Evolutionary conservation across 2,113 vertebrate species (phyloP), one percentile per base, ranked within the genome.

Genomic region (Antennarius striatus): DNA sequence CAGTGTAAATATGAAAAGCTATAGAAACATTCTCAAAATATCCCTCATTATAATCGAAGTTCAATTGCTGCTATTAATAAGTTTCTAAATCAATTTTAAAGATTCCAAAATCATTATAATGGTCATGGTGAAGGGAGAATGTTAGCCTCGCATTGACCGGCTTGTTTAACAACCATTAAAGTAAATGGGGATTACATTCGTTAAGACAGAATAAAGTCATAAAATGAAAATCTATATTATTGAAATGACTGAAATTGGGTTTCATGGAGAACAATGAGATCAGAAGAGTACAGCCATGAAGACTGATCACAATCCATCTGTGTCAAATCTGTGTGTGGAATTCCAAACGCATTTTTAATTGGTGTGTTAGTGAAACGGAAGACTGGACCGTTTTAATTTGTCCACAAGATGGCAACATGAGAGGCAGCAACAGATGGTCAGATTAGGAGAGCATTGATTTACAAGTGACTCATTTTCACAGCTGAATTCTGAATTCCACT

Each of bases 341-440:
- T 32, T 36, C 32, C 32, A 22, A 8, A 36, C n/a, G 5, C 58
- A 17, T 16, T 64, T 75, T 45, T 29, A 52, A 75, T 56, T 45
- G 2, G 1, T 29, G 9, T 3, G 29, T 70, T 61, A 42, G 7
- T 39, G n/a, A 57, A 65, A 63, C 75, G 59, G 43, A 67, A 59
- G 40, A 77, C 3, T 42, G 48, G 53, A 71, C 55, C 40, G 53
- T 79, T 76, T 67, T 32, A 65, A 75, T 68, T 68, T 56, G 55
- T 67, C 89, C 87, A 85, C 89, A 82, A 88, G 85, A 83, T 83
- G 89, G 89, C 82, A 77, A 82, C 84, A 78, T 55, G 67, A 71
- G 57, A 58, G 52, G 16, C 65, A 78, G 77, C 81, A 83, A 75
- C 83, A 90, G 81, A 80, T 85, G 83, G 73, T 55, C 42, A 2